phyloP scores from a whole-genome alignment of 1,140 invertebrate genomes.

The Trichomalopsis sarcophagae region DNA sequence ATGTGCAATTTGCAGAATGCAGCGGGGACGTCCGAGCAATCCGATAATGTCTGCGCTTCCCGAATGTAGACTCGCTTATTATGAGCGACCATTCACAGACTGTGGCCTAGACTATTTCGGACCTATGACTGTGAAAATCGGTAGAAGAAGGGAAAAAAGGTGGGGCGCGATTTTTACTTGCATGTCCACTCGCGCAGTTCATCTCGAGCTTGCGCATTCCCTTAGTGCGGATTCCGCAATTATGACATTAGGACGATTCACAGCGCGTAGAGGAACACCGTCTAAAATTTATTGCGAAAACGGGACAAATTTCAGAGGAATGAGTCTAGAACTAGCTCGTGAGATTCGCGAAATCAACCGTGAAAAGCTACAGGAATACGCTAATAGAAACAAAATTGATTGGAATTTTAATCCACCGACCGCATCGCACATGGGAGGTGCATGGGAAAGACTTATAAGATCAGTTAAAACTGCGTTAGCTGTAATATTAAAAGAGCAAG shows the following conservation, averaged over 20 bases:
- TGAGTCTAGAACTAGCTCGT: not conserved
- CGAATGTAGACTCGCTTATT: conserved; percentile 20
- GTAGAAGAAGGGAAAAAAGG: conserved; percentile 59
- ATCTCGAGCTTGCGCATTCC: conserved; percentile 55
- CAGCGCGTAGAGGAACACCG: conserved; percentile 50
- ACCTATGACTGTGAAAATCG: conserved; percentile 56
- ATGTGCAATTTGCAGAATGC: conserved; percentile 23
- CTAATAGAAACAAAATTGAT: not conserved
- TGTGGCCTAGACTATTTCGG: conserved; percentile 63
- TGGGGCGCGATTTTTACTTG: conserved; percentile 65
- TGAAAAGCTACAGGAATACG: not conserved
- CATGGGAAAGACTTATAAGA: conserved; percentile 13
- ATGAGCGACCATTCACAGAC: conserved; percentile 57
- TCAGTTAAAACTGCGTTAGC: conserved; percentile 27
- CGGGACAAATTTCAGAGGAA: conserved; percentile 57
- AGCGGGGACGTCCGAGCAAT: not conserved
- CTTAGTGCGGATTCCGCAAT: conserved; percentile 56
- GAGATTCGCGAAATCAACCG: not conserved
- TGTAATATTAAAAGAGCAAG: not conserved
- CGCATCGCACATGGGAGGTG: conserved; percentile 37
- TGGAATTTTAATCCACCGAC: conserved; percentile 43
- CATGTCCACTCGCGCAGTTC: conserved; percentile 55
- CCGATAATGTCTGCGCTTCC: conserved; percentile 43
- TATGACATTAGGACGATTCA: conserved; percentile 57
- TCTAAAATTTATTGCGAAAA: conserved; percentile 56